phyloP scores from a whole-genome alignment of 2,797 vertebrate species.

The Girardinus metallicus region DNA sequence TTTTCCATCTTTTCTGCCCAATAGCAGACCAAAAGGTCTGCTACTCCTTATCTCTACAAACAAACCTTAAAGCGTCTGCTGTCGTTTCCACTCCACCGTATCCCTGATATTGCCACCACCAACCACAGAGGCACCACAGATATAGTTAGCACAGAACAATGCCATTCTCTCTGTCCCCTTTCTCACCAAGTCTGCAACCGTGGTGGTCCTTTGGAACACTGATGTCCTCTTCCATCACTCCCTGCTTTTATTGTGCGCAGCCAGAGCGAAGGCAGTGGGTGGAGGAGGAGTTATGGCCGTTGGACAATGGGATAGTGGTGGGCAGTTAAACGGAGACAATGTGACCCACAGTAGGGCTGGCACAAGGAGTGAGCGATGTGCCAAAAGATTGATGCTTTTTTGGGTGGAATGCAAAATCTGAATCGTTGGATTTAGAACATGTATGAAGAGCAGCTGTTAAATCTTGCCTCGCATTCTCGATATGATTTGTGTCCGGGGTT shows the following conservation, averaged over 20 bases:
- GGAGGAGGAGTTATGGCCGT: not conserved
- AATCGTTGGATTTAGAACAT: not conserved
- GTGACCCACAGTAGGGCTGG: slow-evolving; percentile 5
- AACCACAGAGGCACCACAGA: not conserved
- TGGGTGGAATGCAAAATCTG: not conserved
- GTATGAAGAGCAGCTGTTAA: no score
- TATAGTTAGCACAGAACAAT: slow-evolving; percentile 12
- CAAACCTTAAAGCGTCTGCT: slow-evolving; percentile 6
- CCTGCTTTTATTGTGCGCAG: slow-evolving; percentile 62
- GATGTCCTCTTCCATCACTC: slow-evolving; percentile 65
- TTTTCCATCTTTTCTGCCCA: no score
- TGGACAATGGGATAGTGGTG: not conserved
- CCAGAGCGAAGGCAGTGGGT: slow-evolving; percentile 41
- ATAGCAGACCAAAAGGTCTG: slow-evolving; percentile 2
- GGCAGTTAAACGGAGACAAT: slow-evolving; percentile 31
- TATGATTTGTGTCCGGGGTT: not conserved
- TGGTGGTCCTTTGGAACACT: slow-evolving; percentile 69
- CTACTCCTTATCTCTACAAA: slow-evolving; percentile 30
- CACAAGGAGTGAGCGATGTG: not conserved
- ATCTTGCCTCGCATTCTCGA: not conserved
- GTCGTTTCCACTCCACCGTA: not conserved
- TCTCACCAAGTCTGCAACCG: slow-evolving; percentile 45
- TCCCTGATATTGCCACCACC: not conserved
- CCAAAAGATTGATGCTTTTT: not conserved
- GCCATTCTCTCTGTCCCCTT: slow-evolving; percentile 23